These are phyloP conservation scores for Drosophila mercatorum DNA, from an alignment of 2,888 invertebrate species.

Conservation along the genomic window DNA sequence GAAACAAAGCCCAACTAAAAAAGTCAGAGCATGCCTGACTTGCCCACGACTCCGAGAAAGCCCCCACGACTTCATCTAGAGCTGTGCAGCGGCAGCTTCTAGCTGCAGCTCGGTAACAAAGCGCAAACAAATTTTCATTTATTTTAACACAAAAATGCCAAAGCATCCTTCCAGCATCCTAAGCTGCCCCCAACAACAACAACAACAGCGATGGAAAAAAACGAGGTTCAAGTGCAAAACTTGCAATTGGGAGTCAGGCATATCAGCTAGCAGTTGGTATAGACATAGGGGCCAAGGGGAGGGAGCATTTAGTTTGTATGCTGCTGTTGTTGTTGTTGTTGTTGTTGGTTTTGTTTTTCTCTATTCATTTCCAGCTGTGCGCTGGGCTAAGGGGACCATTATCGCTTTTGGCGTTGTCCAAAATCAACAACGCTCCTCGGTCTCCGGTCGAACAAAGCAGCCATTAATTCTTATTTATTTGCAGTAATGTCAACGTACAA, in stretches of 20 bases:
- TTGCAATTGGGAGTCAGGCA: conserved; percentile 72
- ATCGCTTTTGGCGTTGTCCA: conserved; percentile 71
- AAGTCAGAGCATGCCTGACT: conserved; percentile 58
- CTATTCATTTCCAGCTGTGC: conserved; percentile 3
- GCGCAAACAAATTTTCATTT: conserved; percentile 79
- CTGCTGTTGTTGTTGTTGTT: not conserved
- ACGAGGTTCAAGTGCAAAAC: conserved; percentile 74
- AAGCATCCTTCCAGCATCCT: conserved; percentile 68
- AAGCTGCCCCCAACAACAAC: conserved; percentile 32
- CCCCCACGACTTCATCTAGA: conserved; percentile 11
- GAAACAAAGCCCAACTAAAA: conserved; percentile 57
- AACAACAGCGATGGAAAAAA: conserved; percentile 6
- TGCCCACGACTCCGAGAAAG: conserved; percentile 26
- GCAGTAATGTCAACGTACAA: conserved; percentile 85
- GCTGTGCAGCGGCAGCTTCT: not conserved
- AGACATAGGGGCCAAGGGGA: conserved; percentile 6
- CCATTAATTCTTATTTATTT: conserved; percentile 83
- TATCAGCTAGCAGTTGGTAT: conserved; percentile 63
- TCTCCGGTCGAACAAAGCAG: conserved; percentile 54
- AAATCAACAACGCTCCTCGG: conserved; percentile 50
- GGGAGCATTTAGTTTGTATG: conserved; percentile 3
- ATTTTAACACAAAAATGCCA: conserved; percentile 80
- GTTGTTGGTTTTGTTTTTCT: not conserved
- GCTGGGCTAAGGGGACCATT: conserved; percentile 46
- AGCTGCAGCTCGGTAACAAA: conserved; percentile 63